These are phyloP conservation scores for Arctopsyche grandis DNA, from an alignment of 1,140 invertebrate species.

Conservation along the genomic window DNA sequence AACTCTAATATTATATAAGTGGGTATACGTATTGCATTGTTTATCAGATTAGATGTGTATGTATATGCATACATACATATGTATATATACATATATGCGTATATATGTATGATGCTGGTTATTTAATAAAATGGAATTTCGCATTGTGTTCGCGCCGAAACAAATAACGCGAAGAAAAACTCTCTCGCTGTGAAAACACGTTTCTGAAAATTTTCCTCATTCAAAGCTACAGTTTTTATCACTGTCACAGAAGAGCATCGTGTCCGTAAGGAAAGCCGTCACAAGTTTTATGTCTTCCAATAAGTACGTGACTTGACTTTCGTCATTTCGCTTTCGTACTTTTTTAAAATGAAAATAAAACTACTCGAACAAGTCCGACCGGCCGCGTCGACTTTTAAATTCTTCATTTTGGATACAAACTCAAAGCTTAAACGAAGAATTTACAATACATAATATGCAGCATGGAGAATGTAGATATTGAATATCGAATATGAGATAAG, in stretches of 20 bases:
- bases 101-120: too few species aligned
- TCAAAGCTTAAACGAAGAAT: too few species aligned
- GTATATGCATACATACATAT: too few species aligned
- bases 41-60: too few species aligned
- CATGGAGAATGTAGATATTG: too few species aligned
- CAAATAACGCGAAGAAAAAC: not conserved
- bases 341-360: not conserved
- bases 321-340: not conserved
- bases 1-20: not conserved
- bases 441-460: too few species aligned
- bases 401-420: too few species aligned
- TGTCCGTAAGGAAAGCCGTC: conserved; percentile 21
- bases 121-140: too few species aligned
- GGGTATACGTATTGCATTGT: too few species aligned
- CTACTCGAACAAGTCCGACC: not conserved
- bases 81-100: too few species aligned
- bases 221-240: conserved; percentile 15
- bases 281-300: conserved; percentile 27
- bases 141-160: not conserved
- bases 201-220: conserved; percentile 20
- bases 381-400: not conserved
- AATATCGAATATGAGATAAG: too few species aligned
- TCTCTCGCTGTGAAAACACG: not conserved
- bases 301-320: conserved; percentile 28
- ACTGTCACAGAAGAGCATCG: conserved; percentile 10